Evolutionary conservation across 2,797 vertebrate species (phyloP).

Genomic region (Oryzias dopingdopingensis): DNA sequence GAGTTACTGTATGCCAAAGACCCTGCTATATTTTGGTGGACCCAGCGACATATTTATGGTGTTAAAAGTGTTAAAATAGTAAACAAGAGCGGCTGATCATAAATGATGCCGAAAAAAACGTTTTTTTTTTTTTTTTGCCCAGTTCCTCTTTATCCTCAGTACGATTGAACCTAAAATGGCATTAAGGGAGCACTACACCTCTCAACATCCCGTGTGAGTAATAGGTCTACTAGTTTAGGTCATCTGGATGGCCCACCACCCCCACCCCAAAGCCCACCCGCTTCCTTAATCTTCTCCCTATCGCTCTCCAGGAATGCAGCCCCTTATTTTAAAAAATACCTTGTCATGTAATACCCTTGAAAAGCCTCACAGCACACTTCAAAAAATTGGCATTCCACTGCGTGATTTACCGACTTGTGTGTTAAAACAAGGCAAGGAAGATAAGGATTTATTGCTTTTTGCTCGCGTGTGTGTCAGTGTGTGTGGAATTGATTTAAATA

Average conservation of each 20-base stretch:
- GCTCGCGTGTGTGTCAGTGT: neutral
- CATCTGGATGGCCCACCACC: constrained; percentile 51
- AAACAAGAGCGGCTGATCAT: too few relatives aligned
- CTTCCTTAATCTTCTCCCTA: constrained; percentile 72
- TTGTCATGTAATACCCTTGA: constrained; percentile 80
- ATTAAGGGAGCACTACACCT: constrained; percentile 38
- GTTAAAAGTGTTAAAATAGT: too few relatives aligned
- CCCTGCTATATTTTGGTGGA: too few relatives aligned
- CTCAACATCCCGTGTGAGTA: constrained; percentile 47
- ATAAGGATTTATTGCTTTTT: constrained; percentile 59
- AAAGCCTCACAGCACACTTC: constrained; percentile 55
- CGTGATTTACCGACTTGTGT: constrained; percentile 64
- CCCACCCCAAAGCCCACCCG: constrained; percentile 35
- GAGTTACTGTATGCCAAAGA: too few relatives aligned
- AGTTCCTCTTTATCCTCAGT: neutral
- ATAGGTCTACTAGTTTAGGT: constrained; percentile 55
- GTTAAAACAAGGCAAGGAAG: constrained; percentile 59
- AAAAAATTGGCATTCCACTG: constrained; percentile 55
- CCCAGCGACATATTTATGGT: too few relatives aligned
- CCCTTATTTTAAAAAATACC: constrained; percentile 75
- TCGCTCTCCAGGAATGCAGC: constrained; percentile 76
- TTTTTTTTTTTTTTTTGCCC: neutral
- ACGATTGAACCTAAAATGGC: constrained; percentile 22
- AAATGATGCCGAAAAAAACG: too few relatives aligned
- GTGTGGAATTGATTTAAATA: constrained; percentile 48